Evolutionary conservation across 2,888 invertebrate genomes (phyloP).

Genomic region (Xylota segnis): DNA sequence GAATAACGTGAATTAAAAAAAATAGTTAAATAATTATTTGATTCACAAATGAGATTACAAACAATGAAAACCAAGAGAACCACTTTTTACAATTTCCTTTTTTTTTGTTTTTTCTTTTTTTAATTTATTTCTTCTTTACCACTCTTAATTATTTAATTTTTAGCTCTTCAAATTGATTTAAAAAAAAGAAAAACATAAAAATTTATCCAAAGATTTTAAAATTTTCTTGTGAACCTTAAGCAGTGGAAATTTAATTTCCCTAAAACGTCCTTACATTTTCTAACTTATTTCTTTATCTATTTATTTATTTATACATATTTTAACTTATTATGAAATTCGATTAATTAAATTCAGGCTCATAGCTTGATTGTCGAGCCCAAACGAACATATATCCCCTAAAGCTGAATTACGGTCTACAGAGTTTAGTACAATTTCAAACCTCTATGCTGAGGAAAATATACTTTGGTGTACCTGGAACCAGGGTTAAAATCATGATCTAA

Average conservation of each 20-base stretch:
- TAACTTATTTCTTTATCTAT: slow-evolving; percentile 4
- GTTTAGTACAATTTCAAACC: too few relatives aligned
- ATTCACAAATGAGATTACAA: slow-evolving; percentile 47
- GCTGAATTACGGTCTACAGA: too few relatives aligned
- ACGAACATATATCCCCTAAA: too few relatives aligned
- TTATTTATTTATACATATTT: slow-evolving; percentile 9
- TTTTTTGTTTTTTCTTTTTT: neutral
- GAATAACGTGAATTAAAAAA: neutral
- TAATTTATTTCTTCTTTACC: neutral
- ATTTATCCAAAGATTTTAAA: slow-evolving; percentile 23
- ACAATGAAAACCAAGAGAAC: slow-evolving; percentile 14
- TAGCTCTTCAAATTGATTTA: neutral
- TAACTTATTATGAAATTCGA: neutral
- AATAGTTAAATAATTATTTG: too few relatives aligned
- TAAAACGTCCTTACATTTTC: neutral
- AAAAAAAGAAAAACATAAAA: neutral
- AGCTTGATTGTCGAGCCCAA: too few relatives aligned
- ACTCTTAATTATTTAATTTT: slow-evolving; percentile 13
- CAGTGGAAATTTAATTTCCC: slow-evolving; percentile 29
- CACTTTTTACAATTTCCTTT: neutral
- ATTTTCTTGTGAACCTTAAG: neutral
- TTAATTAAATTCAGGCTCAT: too few relatives aligned
- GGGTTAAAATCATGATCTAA: too few relatives aligned
- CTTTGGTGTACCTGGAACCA: too few relatives aligned
- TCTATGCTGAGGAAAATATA: too few relatives aligned